phyloP scores from a whole-genome alignment of 2,113 vertebrate species.

The Nyctibius bracteatus region DNA sequence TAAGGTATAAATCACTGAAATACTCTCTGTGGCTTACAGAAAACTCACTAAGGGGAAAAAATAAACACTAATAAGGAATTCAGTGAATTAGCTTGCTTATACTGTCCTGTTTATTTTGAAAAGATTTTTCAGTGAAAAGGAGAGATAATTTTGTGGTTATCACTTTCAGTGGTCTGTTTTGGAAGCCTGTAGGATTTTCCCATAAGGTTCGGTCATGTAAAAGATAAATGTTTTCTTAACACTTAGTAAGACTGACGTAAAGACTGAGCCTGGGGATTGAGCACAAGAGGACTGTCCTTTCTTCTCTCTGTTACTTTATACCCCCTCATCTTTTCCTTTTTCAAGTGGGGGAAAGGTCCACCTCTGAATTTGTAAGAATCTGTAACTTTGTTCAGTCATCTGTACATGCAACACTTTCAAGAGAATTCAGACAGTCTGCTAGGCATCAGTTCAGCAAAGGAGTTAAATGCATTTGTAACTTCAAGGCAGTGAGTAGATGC shows the following conservation, averaged over 20 bases:
- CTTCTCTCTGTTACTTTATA: neutral
- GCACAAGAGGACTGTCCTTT: neutral
- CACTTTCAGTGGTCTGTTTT: neutral
- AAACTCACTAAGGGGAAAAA: neutral
- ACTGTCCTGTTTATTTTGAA: neutral
- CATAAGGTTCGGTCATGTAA: neutral
- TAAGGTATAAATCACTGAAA: conserved; percentile 26
- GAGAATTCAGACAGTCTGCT: neutral
- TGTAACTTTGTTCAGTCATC: neutral
- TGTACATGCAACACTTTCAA: neutral
- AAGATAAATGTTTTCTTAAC: conserved; percentile 8
- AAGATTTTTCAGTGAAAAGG: neutral
- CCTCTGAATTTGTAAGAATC: neutral
- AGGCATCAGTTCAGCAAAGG: neutral
- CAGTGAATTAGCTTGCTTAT: conserved; percentile 37
- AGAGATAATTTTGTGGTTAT: neutral
- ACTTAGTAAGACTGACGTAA: neutral
- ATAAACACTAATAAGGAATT: conserved; percentile 22
- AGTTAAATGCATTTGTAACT: neutral
- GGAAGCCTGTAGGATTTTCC: neutral
- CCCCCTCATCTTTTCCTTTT: neutral
- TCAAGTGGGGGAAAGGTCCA: neutral
- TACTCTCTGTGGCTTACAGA: neutral
- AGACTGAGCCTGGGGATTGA: neutral
- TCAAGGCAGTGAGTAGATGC: neutral